Evolutionary conservation across 2,888 invertebrate genomes (phyloP), one percentile per base, ranked within the genome.

Genomic region (Tortricodes alternella): DNA sequence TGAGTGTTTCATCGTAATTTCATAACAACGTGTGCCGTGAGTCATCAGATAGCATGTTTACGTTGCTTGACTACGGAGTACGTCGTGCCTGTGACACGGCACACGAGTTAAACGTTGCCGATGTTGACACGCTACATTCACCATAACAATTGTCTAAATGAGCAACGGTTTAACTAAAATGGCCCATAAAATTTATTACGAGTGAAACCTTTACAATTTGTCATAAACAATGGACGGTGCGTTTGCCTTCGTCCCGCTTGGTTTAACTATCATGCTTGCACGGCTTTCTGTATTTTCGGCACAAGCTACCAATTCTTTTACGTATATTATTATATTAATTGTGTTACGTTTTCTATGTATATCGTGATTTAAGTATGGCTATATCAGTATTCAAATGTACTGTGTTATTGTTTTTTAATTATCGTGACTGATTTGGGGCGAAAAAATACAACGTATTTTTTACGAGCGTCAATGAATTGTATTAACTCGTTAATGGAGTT

Each of bases 271-370:
- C 71, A 73, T 68, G 79, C 76, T 74, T 74, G 74, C 83, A 81
- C 80, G 74, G 80, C 80, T 76, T 79, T 71, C 66, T 65, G 72
- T 74, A 63, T 70, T 76, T 76, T 73, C 67, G 67, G 74, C 71
- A 77, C 80, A 77, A 76, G 59, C 60, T 59, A 41, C 66, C 67
- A 58, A 62, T 64, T 48, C 50, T 50, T 29, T 62, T 49, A 55
- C 62, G 51, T 46, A 44, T 57, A 21, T 53, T 18, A 59, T 23
- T 67, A 60, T 55, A 43, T 61, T 23, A 23, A 50, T 64, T 9
- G 64, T 58, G 58, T 71, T 39, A 13, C 19, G 59, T 64, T 65
- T 56, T 68, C 5, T 27, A 60, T 62, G 32, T 16, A 8, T 13
- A 41, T 46, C 24, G n/a, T 61, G 53, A 27, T 44, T 39, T 18